These are phyloP conservation scores for Tuta absoluta DNA, from an alignment of 2,888 invertebrate species.

Conservation along the genomic window DNA sequence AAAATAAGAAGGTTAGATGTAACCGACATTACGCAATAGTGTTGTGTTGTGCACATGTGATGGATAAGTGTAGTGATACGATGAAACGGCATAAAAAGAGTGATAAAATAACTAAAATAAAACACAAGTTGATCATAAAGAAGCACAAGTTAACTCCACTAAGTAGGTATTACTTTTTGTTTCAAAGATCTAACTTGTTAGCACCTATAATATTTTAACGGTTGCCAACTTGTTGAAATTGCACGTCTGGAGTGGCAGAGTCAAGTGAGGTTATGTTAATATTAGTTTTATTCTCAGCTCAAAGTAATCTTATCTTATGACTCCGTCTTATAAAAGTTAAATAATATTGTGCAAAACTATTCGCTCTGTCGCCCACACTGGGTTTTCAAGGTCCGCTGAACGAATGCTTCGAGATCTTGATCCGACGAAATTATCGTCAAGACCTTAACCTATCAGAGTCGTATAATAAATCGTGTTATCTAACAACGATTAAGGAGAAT, in stretches of 20 bases:
- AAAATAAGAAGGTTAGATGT: conserved; percentile 26
- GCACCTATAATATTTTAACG: neutral
- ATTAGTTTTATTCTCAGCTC: conserved; percentile 7
- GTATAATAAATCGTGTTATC: conserved; percentile 23
- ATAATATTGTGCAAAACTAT: conserved; percentile 25
- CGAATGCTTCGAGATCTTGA: conserved; percentile 23
- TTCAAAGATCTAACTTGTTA: neutral
- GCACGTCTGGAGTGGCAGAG: neutral
- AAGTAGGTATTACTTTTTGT: conserved; percentile 54
- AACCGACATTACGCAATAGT: conserved; percentile 23
- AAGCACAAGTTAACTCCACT: conserved; percentile 52
- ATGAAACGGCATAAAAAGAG: conserved; percentile 65
- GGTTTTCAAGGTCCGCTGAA: conserved; percentile 32
- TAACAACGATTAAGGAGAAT: conserved; percentile 18
- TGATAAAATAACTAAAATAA: conserved; percentile 69
- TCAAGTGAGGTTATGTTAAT: conserved; percentile 13
- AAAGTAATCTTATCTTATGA: conserved; percentile 7
- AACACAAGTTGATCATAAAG: conserved; percentile 71
- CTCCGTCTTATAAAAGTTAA: conserved; percentile 20
- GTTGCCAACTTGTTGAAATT: neutral
- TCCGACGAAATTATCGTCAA: conserved; percentile 28
- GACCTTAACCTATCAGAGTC: conserved; percentile 29
- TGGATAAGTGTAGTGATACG: conserved; percentile 54
- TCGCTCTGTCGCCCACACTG: conserved; percentile 34
- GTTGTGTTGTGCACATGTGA: conserved; percentile 39